Percentiles rank a stretch among this genome's conserved stretches.
Evolutionary conservation across 2,797 vertebrate species (phyloP).

Genomic region (Mormyrops attenuatus): DNA sequence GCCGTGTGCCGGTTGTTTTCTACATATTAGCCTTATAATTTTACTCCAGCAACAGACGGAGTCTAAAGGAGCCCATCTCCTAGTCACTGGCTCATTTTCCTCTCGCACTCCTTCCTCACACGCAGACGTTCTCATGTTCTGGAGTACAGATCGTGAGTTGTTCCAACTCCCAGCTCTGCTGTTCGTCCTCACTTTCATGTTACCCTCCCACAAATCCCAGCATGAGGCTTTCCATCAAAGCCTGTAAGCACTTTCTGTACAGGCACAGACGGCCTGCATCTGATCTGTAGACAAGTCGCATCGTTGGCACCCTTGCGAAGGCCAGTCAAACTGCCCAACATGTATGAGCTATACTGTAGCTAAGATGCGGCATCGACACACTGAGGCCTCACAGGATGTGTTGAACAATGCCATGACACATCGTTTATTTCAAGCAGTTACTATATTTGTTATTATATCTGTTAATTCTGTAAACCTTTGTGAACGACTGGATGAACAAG

Average conservation of each 20-base stretch:
- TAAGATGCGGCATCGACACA: neutral
- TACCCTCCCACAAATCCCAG: neutral
- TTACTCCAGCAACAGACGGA: neutral
- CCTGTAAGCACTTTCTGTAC: neutral
- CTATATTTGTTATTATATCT: neutral
- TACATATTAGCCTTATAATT: neutral
- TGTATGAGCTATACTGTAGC: neutral
- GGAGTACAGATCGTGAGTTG: neutral
- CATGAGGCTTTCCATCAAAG: neutral
- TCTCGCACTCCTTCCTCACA: neutral
- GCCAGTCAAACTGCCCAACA: neutral
- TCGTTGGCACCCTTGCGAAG: neutral
- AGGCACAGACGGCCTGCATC: neutral
- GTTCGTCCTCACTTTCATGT: neutral
- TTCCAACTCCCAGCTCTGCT: neutral
- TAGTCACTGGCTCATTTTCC: neutral
- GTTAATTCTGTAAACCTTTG: neutral
- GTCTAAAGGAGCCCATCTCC: neutral
- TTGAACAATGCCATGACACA: neutral
- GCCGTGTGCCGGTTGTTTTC: neutral
- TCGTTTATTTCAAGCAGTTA: neutral
- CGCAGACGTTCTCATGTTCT: neutral
- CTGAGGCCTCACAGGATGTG: neutral
- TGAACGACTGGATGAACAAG: neutral
- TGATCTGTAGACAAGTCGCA: neutral